phyloP scores from a whole-genome alignment of 2,797 vertebrate species.

The Trachurus trachurus region DNA sequence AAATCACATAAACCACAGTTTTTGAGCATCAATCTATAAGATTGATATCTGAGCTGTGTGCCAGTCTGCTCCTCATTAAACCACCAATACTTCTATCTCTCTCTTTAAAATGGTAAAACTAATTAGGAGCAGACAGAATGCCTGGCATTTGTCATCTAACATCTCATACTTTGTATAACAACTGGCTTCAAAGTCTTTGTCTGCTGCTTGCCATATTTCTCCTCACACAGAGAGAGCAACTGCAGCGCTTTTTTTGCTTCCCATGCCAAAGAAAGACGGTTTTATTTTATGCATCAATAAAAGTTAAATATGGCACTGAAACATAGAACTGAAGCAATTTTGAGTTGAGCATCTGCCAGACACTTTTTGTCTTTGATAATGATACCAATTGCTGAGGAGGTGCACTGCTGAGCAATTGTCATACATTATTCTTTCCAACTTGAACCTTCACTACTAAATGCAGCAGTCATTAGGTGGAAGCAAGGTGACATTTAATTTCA shows the following conservation, averaged over 20 bases:
- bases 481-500: conserved; percentile 4
- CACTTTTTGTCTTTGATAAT: conserved; percentile 36
- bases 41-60: conserved; percentile 35
- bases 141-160: conserved; percentile 50
- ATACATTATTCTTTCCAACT: conserved; percentile 27
- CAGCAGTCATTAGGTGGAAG: neutral
- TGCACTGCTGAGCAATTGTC: conserved; percentile 20
- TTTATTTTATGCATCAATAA: conserved; percentile 61
- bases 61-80: conserved; percentile 57
- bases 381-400: conserved; percentile 46
- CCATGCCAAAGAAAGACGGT: conserved; percentile 32
- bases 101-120: conserved; percentile 48
- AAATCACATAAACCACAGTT: conserved; percentile 35
- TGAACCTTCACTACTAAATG: conserved; percentile 17
- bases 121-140: conserved; percentile 56
- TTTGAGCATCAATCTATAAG: conserved; percentile 25
- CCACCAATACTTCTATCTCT: conserved; percentile 33
- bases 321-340: conserved; percentile 47
- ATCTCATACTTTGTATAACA: conserved; percentile 64
- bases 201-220: conserved; percentile 55
- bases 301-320: conserved; percentile 69
- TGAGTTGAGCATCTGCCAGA: conserved; percentile 48
- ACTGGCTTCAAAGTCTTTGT: conserved; percentile 69
- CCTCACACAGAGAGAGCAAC: conserved; percentile 31
- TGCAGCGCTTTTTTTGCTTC: conserved; percentile 38